Evolutionary conservation across 2,888 invertebrate species (phyloP).

Genomic region (Coecobrya sp.): DNA sequence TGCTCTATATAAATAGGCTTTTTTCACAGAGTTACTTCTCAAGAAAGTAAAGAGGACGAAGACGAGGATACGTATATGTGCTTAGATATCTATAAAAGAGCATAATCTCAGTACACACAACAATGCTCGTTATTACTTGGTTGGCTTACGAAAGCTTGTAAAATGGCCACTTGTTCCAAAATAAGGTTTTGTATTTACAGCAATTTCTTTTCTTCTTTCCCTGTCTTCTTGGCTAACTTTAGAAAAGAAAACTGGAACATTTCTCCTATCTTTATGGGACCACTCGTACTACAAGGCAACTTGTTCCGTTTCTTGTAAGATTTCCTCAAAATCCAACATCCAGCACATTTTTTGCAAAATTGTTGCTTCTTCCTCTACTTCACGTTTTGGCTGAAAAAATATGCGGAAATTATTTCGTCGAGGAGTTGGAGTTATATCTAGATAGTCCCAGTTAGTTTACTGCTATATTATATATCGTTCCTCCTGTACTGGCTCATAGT

Average conservation of each 20-base stretch:
- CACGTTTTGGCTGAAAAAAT: background rate
- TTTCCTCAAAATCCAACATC: background rate
- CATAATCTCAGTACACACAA: background rate
- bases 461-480: too few relatives aligned
- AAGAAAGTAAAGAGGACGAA: background rate
- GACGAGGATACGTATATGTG: background rate
- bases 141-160: slow-evolving; percentile 51
- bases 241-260: background rate
- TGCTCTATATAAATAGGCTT: slow-evolving; percentile 47
- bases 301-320: background rate
- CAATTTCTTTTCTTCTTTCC: background rate
- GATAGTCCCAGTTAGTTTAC: background rate
- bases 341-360: background rate
- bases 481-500: background rate
- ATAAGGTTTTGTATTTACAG: slow-evolving; percentile 12
- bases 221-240: background rate
- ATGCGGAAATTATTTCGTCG: background rate
- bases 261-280: background rate
- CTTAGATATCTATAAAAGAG: background rate
- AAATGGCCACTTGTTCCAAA: slow-evolving; percentile 54
- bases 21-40: background rate
- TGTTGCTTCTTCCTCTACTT: background rate
- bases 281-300: background rate
- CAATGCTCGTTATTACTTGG: slow-evolving; percentile 60
- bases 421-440: background rate